A percentile compares a stretch with the other conserved stretches of the same genome.
These are phyloP conservation scores for Argyrosomus regius DNA, from an alignment of 2,797 vertebrate species.

Conservation along the genomic window DNA sequence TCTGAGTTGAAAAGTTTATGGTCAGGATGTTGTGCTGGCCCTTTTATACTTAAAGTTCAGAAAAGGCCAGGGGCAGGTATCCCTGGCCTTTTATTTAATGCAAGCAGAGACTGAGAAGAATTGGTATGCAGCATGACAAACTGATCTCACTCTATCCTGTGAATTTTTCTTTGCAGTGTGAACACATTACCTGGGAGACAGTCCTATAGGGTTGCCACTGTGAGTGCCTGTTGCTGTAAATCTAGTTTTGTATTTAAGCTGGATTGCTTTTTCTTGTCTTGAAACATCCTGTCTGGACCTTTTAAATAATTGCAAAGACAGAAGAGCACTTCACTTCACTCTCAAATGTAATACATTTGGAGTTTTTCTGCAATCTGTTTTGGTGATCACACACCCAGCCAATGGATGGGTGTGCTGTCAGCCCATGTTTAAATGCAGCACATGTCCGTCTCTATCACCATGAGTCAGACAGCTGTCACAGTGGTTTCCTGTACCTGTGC, in stretches of 20 bases:
- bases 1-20: background rate
- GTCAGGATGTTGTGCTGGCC: background rate
- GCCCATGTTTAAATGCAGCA: background rate
- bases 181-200: conserved; percentile 21
- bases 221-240: background rate
- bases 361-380: background rate
- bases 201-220: background rate
- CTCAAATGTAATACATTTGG: background rate
- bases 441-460: background rate
- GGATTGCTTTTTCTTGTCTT: background rate
- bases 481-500: background rate
- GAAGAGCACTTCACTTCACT: background rate
- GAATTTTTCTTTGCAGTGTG: conserved; percentile 21
- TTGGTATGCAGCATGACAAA: background rate
- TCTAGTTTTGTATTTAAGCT: background rate
- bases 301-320: conserved; percentile 2
- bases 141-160: background rate
- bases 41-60: conserved; percentile 2
- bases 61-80: background rate
- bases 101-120: background rate
- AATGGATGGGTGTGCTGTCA: background rate
- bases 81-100: background rate
- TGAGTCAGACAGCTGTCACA: background rate
- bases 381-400: background rate
- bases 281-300: background rate